phyloP scores from a whole-genome alignment of 2,797 vertebrate genomes.

The Melanotaenia pygmaea region DNA sequence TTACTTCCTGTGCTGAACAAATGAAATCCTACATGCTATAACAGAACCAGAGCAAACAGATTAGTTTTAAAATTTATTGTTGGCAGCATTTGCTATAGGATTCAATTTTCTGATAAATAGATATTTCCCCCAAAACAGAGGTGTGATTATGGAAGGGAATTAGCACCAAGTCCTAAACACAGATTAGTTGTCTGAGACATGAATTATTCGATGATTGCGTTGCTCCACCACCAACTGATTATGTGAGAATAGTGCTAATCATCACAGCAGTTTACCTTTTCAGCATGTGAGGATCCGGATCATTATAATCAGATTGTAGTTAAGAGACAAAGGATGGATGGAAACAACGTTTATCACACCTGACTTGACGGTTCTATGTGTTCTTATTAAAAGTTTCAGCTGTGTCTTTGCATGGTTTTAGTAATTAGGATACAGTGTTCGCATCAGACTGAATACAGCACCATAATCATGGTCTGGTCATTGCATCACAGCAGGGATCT shows the following conservation, averaged over 20 bases:
- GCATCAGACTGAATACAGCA: neutral
- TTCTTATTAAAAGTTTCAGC: neutral
- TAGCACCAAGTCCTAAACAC: neutral
- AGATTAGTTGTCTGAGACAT: constrained; percentile 20
- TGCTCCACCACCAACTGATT: constrained; percentile 14
- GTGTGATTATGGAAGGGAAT: constrained; percentile 21
- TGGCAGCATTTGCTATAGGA: neutral
- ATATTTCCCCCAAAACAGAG: constrained; percentile 8
- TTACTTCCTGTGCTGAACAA: constrained; percentile 19
- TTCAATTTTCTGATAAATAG: neutral
- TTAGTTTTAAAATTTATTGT: constrained; percentile 1
- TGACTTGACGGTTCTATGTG: neutral
- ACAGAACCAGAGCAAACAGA: neutral
- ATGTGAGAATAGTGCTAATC: constrained; percentile 30
- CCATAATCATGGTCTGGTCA: neutral
- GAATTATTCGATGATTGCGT: constrained; percentile 42
- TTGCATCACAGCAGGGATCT: constrained; percentile 14
- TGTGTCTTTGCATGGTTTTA: constrained; percentile 1
- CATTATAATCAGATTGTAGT: neutral
- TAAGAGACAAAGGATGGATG: constrained; percentile 15
- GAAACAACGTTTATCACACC: constrained; percentile 17
- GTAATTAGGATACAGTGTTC: constrained; percentile 21
- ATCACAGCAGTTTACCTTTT: constrained; percentile 15
- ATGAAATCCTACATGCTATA: constrained; percentile 5
- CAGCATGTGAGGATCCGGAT: neutral